phyloP scores from a whole-genome alignment of 2,888 invertebrate genomes.

The Lagria hirta region DNA sequence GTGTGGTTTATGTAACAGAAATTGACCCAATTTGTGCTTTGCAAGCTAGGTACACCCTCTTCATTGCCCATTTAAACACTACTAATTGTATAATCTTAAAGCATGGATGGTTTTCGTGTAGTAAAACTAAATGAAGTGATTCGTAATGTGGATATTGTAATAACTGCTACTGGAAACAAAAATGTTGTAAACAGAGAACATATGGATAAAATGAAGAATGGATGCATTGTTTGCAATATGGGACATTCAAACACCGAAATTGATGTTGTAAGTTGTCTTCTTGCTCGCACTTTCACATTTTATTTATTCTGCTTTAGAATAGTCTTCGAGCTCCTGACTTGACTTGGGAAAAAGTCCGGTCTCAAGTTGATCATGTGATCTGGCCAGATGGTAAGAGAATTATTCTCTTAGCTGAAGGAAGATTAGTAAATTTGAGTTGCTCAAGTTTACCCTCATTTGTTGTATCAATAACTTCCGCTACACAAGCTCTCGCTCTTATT shows the following conservation, averaged over 20 bases:
- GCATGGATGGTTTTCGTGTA: constrained; percentile 96
- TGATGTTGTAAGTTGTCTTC: constrained; percentile 72
- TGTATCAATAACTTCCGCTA: constrained; percentile 95
- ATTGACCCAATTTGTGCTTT: constrained; percentile 97
- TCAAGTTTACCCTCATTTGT: constrained; percentile 97
- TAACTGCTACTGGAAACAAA: constrained; percentile 98
- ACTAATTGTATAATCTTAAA: constrained; percentile 48
- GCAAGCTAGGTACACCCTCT: constrained; percentile 74
- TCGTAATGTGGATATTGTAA: constrained; percentile 90
- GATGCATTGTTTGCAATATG: constrained; percentile 95
- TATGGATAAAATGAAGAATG: constrained; percentile 96
- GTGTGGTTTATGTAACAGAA: constrained; percentile 91
- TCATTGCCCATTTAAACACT: constrained; percentile 1
- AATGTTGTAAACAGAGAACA: constrained; percentile 93
- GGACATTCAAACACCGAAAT: constrained; percentile 96
- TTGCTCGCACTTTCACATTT: constrained; percentile 20
- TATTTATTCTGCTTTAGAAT: too few relatives aligned
- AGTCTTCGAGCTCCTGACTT: constrained; percentile 90
- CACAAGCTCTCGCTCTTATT: constrained; percentile 94
- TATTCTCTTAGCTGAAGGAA: constrained; percentile 90
- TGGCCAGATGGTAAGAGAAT: constrained; percentile 98
- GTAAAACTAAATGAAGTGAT: constrained; percentile 93
- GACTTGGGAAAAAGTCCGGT: constrained; percentile 96
- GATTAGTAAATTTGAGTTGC: constrained; percentile 94
- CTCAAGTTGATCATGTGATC: constrained; percentile 97